Conservation (phyloP, 2,888 invertebrate species). For the Neocrepidodera transversa region DNA sequence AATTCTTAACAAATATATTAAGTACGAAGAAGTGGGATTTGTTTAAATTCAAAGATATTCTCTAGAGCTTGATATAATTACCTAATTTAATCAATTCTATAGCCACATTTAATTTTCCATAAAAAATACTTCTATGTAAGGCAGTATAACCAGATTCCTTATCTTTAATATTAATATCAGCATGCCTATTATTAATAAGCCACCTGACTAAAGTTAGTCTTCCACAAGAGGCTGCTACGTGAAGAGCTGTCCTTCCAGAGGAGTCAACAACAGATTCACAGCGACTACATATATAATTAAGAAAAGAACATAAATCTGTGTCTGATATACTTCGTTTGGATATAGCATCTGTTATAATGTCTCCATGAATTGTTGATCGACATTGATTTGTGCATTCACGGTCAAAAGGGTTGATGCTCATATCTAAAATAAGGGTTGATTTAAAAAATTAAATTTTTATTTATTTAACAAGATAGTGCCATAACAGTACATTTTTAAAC, state of each 20-base stretch:
- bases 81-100: conserved; percentile 74
- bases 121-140: conserved; percentile 81
- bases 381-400: conserved; percentile 68
- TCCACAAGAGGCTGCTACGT: conserved; percentile 80
- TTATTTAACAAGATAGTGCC: not conserved
- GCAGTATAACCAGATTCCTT: conserved; percentile 81
- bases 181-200: conserved; percentile 67
- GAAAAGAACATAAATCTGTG: conserved; percentile 62
- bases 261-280: conserved; percentile 60
- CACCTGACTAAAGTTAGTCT: conserved; percentile 66
- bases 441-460: not conserved
- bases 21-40: too few relatives aligned
- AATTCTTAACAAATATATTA: too few relatives aligned
- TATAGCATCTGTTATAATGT: conserved; percentile 69
- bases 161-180: conserved; percentile 72
- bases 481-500: too few relatives aligned
- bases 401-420: conserved; percentile 11
- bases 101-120: conserved; percentile 80
- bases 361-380: conserved; percentile 65
- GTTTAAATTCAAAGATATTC: too few relatives aligned
- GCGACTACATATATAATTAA: conserved; percentile 55
- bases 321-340: conserved; percentile 70
- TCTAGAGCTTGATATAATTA: too few relatives aligned
- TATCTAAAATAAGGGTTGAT: not conserved
- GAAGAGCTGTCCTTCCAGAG: conserved; percentile 77